Evolutionary conservation across 2,797 vertebrate genomes (phyloP).

Genomic region (Chelmon rostratus): DNA sequence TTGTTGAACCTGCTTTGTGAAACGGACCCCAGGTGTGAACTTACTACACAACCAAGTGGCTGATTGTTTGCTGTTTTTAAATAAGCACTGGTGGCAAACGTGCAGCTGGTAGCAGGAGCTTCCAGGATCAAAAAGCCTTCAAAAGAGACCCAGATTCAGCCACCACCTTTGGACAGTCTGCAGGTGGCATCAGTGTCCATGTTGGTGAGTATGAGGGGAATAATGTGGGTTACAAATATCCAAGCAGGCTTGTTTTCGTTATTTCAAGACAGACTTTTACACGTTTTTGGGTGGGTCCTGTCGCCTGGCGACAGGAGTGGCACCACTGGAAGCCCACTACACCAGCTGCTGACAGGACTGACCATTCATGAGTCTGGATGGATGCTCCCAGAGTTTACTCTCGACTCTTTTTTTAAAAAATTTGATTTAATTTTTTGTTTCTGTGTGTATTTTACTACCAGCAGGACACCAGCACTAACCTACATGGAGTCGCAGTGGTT

Average conservation of each 20-base stretch:
- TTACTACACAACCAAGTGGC: neutral
- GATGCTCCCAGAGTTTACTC: too few species aligned
- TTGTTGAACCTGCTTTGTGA: too few species aligned
- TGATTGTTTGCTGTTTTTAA: neutral
- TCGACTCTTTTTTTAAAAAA: too few species aligned
- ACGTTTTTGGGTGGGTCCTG: slow-evolving; percentile 70
- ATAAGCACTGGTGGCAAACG: slow-evolving; percentile 82
- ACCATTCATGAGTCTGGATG: too few species aligned
- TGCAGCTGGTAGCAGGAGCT: slow-evolving; percentile 83
- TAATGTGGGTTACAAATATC: neutral
- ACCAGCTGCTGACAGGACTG: neutral
- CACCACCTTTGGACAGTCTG: slow-evolving; percentile 85
- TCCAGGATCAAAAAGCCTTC: slow-evolving; percentile 85
- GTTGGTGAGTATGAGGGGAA: slow-evolving; percentile 65
- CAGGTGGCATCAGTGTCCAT: slow-evolving; percentile 80
- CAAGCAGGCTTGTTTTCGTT: neutral
- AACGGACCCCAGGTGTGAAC: too few species aligned
- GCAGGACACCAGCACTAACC: too few species aligned
- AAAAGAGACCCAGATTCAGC: slow-evolving; percentile 83
- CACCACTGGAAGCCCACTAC: neutral
- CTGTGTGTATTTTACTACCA: too few species aligned
- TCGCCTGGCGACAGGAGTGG: slow-evolving; percentile 74
- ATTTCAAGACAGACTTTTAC: neutral
- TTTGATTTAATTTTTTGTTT: too few species aligned
- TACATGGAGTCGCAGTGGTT: neutral